Evolutionary conservation across 2,888 invertebrate species (phyloP).

Genomic region (Notodonta dromedarius): DNA sequence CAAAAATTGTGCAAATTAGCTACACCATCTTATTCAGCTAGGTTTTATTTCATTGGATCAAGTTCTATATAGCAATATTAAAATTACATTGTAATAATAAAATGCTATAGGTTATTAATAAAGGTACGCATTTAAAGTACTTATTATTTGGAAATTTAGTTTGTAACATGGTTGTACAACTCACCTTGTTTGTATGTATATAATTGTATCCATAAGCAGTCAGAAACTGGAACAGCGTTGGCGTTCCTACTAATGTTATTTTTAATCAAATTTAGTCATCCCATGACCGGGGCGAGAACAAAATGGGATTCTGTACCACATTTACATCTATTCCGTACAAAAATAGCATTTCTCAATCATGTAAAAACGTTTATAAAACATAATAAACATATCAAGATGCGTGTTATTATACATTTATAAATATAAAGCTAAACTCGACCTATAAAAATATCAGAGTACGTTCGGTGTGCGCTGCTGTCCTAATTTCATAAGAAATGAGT

Average conservation of each 20-base stretch:
- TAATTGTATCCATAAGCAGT: conserved; percentile 14
- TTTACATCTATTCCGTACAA: conserved; percentile 25
- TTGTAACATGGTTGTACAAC: not conserved
- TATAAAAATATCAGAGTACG: conserved; percentile 52
- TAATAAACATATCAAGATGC: conserved; percentile 50
- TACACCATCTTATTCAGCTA: too few species aligned
- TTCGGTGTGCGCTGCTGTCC: conserved; percentile 50
- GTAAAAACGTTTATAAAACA: conserved; percentile 45
- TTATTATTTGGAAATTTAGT: too few species aligned
- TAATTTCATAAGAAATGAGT: conserved; percentile 56
- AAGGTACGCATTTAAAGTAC: too few species aligned
- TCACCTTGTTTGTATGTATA: not conserved
- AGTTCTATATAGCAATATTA: too few species aligned
- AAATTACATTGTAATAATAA: too few species aligned
- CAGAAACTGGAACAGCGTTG: conserved; percentile 23
- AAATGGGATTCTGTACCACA: conserved; percentile 16
- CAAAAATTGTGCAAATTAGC: too few species aligned
- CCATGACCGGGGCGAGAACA: conserved; percentile 7
- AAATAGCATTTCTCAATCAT: conserved; percentile 43
- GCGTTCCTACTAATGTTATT: conserved; percentile 19
- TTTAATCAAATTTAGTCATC: conserved; percentile 8
- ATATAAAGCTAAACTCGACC: conserved; percentile 58
- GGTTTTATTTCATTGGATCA: too few species aligned
- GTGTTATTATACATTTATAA: conserved; percentile 59
- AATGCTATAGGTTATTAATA: too few species aligned